Base-by-base conservation (phyloP, 1,140 invertebrate species). In the Diachasma alloeum region DNA sequence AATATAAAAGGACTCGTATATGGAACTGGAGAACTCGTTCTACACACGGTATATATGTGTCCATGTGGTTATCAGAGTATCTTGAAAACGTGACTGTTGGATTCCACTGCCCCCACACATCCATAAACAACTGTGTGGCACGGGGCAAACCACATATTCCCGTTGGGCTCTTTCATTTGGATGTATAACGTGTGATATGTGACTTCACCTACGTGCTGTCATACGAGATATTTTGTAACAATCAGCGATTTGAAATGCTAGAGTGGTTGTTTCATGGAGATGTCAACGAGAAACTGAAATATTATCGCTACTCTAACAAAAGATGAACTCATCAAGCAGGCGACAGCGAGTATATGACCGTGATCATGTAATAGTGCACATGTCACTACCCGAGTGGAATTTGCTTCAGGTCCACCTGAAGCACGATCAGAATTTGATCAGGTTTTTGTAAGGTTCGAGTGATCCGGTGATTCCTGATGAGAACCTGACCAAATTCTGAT, bases 51-150 rank as follows among this genome's bases (percentile, higher is more conserved):
- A 13, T 66, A 15, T 66, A 66, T 31, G 59, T 66, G 26, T 13
- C 24, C 24, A 13, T 66, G 26, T 31, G 36, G 19, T 19, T 75
- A 75, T 75, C 73, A 42, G n/a, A 19, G 46, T 48, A 75, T 69
- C 63, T 69, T n/a, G 42, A 69, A 66, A 31, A 69, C 74, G 74
- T 75, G 74, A 75, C 72, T 75, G 66, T 46, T 42, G 42, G 63
- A 75, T 75, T 75, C 74, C 46, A 75, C 74, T 69, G 26, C 74
- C 74, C 74, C 74, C 74, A 42, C 74, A 75, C n/a, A 39, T 69
- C 74, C 66, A 75, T 75, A 75, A 69, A 75, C 63, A 31, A n/a
- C 66, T 2, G 9, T 36, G 17, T 36, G 42, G 42, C 26, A 75
- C 66, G 63, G 74, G 74, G 42, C 74, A 66, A 66, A 31, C 24